Base-by-base conservation (phyloP, 2,113 vertebrate species). In the Rhabdornis inornatus region DNA sequence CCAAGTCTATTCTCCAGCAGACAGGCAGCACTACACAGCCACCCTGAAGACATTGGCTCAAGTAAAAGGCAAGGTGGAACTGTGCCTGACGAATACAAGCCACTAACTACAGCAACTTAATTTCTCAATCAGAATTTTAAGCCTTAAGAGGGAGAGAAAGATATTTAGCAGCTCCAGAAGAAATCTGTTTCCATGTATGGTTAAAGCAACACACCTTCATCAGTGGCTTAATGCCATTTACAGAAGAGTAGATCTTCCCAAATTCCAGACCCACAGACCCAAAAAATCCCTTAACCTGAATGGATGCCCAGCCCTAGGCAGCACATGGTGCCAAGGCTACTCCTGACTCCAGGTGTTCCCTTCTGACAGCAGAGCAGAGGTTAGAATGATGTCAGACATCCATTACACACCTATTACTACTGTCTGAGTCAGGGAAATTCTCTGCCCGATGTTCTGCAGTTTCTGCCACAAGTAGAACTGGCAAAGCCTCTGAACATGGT, bases 51-150 rank as follows among this genome's bases (percentile, higher is more conserved):
- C 15, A 24, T 37, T 1, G 0, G 31, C 68, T 66, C 27, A 82
- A 82, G 27, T 24, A 53, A 78, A 63, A 78, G 65, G 30, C 40
- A 74, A 75, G 47, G 59, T 44, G 24, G 56, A 89, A 28, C 17
- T 12, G 2, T 2, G 47, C 24, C 63, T 11, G 0, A 65, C 0
- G 0, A 87, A 75, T 40, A 44, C 57, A 89, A 80, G 31, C 16
- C 30, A 61, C 19, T 53, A 57, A 57, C 40, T 63, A 57, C 5
- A 83, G 33, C 8, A 6, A 85, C 31, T 49, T 88, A 20, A 53
- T 53, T 52, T 90, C 59, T 82, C 44, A 57, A 31, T 30, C 20
- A 72, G 16, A 89, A 75, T 83, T 95, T 85, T 65, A 83, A 61
- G 68, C 33, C 55, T 86, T 49, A 83, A 33, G 23, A 23, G 21